Evolutionary conservation across 1,140 invertebrate species (phyloP).

Genomic region (Brachystomella parvula): DNA sequence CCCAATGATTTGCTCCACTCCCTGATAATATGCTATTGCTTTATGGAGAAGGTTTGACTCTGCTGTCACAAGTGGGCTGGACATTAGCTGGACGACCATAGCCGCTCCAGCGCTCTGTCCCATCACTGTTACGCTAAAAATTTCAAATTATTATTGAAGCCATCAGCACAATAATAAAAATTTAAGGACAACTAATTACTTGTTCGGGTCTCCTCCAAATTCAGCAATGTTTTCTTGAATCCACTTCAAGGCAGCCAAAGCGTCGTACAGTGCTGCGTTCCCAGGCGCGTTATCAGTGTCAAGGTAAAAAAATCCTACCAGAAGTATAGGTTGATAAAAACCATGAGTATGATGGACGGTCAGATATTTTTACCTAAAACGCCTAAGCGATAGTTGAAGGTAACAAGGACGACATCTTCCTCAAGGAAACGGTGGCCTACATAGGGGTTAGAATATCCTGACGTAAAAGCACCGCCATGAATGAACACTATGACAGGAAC

Average conservation of each 20-base stretch:
- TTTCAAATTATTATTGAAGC: neutral
- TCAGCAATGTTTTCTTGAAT: constrained; percentile 12
- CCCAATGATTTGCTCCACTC: constrained; percentile 1
- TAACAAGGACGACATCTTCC: constrained; percentile 12
- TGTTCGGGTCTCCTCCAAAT: constrained; percentile 27
- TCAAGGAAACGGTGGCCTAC: constrained; percentile 37
- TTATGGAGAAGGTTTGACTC: constrained; percentile 12
- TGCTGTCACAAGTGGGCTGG: neutral
- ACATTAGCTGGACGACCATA: neutral
- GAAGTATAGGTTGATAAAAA: neutral
- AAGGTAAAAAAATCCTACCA: constrained; percentile 24
- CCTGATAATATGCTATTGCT: constrained; percentile 16
- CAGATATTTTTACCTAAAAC: constrained; percentile 6
- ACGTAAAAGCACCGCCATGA: constrained; percentile 51
- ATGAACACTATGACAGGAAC: constrained; percentile 51
- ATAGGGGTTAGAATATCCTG: constrained; percentile 45
- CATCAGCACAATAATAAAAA: neutral
- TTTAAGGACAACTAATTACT: neutral
- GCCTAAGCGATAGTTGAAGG: constrained; percentile 12
- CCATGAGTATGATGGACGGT: neutral
- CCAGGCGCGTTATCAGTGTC: constrained; percentile 20
- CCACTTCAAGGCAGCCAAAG: constrained; percentile 20
- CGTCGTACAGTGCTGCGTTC: constrained; percentile 26
- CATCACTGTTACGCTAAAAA: constrained; percentile 16
- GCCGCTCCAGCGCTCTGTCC: constrained; percentile 32